Evolutionary conservation across 1,140 invertebrate species (phyloP), one percentile per base, ranked within the genome.

Genomic region (Pseudachorutes palmiensis): DNA sequence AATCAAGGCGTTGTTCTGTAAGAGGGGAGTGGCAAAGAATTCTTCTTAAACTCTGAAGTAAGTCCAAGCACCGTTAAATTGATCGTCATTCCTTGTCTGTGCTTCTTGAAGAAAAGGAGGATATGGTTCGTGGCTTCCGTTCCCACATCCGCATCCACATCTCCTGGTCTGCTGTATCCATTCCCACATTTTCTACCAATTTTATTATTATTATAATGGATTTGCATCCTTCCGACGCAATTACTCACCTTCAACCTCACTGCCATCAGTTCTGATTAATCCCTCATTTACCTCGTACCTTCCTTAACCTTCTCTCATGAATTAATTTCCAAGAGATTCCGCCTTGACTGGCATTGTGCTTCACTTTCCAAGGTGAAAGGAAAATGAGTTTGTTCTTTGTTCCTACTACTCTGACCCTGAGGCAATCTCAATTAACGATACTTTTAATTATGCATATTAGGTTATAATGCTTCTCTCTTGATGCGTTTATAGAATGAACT

Each of bases 181-280:
- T n/a, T 32, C 31, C 58, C 58, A 12, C 3, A n/a, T 57, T 19
- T 45, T 45, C n/a, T n/a, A n/a, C 36, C 36, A 60, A 30, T 60
- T 30, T 60, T 60, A 22, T 32, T 28, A 60, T 60, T 60, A 60
- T 60, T 60, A 60, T 60, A 60, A 60, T 60, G 58, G 58, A 3
- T 22, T 31, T 55, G 5, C 2, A 28, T 60, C 58, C 58, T 32
- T 60, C 58, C 58, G 2, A 60, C 58, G 9, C 58, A 60, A 32
- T 32, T 60, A 60, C 30, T 60, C 30, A 12, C 29, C 29, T 32
- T 32, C 58, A 60, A 9, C 14, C 51, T 57, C 51, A 14, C 36
- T 12, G 36, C 9, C 51, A 55, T 22, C 24, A 55, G 24, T 55
- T 55, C 51, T 12, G 51, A 55, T 55, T 55, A 55, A 55, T 55